These are phyloP conservation scores for Lypha dubia DNA, from an alignment of 2,888 invertebrate genomes.

Conservation along the genomic window DNA sequence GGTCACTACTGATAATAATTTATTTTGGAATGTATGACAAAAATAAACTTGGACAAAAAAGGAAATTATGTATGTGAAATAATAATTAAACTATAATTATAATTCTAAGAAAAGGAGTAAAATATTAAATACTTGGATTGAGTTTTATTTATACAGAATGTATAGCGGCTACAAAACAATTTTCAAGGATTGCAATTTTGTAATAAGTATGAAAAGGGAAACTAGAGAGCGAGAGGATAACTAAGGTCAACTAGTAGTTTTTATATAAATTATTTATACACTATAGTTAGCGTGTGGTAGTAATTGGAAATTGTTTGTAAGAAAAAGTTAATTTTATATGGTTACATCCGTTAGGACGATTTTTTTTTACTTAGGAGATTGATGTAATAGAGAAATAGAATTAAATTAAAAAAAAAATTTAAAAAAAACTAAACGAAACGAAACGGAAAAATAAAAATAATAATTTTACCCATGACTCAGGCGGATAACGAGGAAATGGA, in stretches of 20 bases:
- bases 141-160: slow-evolving; percentile 26
- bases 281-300: slow-evolving; percentile 15
- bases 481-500: slow-evolving; percentile 94
- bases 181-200: slow-evolving; percentile 7
- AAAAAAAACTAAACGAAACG: slow-evolving; percentile 4
- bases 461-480: slow-evolving; percentile 88
- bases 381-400: slow-evolving; percentile 58
- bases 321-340: slow-evolving; percentile 73
- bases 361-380: slow-evolving; percentile 55
- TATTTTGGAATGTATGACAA: slow-evolving; percentile 3
- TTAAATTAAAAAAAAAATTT: slow-evolving; percentile 5
- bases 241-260: slow-evolving; percentile 53
- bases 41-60: slow-evolving; percentile 13
- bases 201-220: slow-evolving; percentile 6
- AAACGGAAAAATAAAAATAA: slow-evolving; percentile 72
- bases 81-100: background rate
- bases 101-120: slow-evolving; percentile 3
- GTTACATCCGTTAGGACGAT: slow-evolving; percentile 41
- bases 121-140: background rate
- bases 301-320: slow-evolving; percentile 36
- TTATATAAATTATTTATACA: slow-evolving; percentile 5
- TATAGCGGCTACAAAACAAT: slow-evolving; percentile 23
- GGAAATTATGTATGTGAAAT: no score
- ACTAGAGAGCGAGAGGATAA: slow-evolving; percentile 52
- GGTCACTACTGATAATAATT: slow-evolving; percentile 34